Evolutionary conservation across 2,888 invertebrate genomes (phyloP), one percentile per base, ranked within the genome.

Genomic region (Geophilus truncorum): DNA sequence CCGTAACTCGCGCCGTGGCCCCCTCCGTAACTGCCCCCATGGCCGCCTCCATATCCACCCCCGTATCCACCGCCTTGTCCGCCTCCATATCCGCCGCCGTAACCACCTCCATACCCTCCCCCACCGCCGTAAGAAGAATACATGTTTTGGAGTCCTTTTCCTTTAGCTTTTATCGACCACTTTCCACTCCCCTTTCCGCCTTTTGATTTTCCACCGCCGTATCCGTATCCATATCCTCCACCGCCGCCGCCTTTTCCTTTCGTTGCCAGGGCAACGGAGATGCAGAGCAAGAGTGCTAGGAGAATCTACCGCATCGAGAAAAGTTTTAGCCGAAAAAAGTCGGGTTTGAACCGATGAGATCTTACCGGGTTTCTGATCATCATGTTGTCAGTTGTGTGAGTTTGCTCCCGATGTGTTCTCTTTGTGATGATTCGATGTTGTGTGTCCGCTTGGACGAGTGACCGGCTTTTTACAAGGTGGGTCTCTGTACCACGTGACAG

Each of bases 141-240:
- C 62, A 62, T 62, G 25, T 62, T 62, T 12, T 62, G 62, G 10
- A 62, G 25, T 25, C 62, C 62, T 62, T 62, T 62, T 7, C 62
- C 62, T 62, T 62, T 62, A 62, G 62, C 62, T 25, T 62, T 62
- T 23, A 62, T 62, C 25, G 62, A 62, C 62, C 62, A 62, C 62
- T 62, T 62, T 23, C 62, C 62, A 2, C 62, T 25, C 1, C 62
- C 62, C 15, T 57, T 57, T 21, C 57, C 57, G 1, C 62, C 62
- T 62, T 62, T 62, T 5, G 0, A 1, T 25, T 62, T 62, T 62
- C 62, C 62, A 62, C 62, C 62, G 9, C 62, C 62, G 23, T 62
- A 62, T 62, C 62, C 62, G 10, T 62, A 62, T 10, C 57, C n/a
- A n/a, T n/a, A n/a, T n/a, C n/a, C n/a, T n/a, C n/a, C 57, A 6